phyloP scores from a whole-genome alignment of 2,113 vertebrate species.

The Forbesichthys agassizii region DNA sequence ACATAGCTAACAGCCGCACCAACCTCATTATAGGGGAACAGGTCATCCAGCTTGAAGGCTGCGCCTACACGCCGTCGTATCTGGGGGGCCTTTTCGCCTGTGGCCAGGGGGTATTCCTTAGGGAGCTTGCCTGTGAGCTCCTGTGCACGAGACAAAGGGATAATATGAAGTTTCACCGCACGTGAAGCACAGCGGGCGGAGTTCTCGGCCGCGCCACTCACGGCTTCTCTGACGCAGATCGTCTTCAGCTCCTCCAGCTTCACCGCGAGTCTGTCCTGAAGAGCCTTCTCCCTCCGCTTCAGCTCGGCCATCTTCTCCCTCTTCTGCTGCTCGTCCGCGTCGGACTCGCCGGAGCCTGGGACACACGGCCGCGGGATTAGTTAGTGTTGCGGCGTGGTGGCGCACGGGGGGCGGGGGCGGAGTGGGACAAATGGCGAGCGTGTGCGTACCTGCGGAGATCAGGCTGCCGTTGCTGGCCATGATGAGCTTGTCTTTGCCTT shows the following conservation, averaged over 20 bases:
- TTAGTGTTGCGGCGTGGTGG: constrained; percentile 13
- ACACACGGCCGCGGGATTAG: constrained; percentile 19
- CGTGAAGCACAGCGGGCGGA: background rate
- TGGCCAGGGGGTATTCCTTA: constrained; percentile 87
- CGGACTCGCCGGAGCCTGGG: constrained; percentile 91
- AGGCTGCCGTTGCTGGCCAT: constrained; percentile 96
- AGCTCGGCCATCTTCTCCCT: constrained; percentile 91
- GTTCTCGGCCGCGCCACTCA: constrained; percentile 69
- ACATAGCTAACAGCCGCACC: background rate
- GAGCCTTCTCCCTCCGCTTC: constrained; percentile 87
- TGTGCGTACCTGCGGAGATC: constrained; percentile 87
- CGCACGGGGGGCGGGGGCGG: background rate
- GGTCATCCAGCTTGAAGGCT: constrained; percentile 87
- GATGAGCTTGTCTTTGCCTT: constrained; percentile 88
- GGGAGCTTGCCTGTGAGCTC: constrained; percentile 91
- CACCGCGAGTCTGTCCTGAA: constrained; percentile 85
- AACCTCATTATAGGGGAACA: constrained; percentile 87
- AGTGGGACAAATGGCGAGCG: too few species aligned
- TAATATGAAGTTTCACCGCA: background rate
- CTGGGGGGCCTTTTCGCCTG: constrained; percentile 87
- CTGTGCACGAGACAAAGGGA: constrained; percentile 62
- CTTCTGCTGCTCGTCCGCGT: constrained; percentile 90
- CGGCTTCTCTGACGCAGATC: constrained; percentile 94
- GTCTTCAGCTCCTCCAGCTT: constrained; percentile 92
- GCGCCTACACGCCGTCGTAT: constrained; percentile 87